These are phyloP conservation scores for Cecropterus lyciades DNA, from an alignment of 1,140 invertebrate genomes.

Conservation along the genomic window DNA sequence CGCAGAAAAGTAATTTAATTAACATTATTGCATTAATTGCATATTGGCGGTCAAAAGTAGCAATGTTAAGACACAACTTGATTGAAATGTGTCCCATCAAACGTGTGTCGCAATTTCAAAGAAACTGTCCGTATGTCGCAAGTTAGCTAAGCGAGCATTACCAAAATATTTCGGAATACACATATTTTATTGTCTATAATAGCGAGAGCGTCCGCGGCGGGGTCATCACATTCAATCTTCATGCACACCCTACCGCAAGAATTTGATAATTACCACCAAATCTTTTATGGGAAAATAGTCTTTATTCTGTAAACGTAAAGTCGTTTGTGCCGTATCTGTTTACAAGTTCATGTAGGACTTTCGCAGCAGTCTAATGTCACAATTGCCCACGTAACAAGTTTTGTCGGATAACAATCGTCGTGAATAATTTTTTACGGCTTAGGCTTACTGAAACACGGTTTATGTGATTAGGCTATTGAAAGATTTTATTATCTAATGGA, in stretches of 20 bases:
- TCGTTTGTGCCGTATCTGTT: background rate
- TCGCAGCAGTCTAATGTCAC: constrained; percentile 3
- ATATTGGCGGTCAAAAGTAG: background rate
- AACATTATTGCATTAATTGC: background rate
- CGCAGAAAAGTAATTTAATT: background rate
- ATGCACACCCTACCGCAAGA: constrained; percentile 3
- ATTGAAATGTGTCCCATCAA: constrained; percentile 14
- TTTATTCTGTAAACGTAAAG: background rate
- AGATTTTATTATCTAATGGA: too few species aligned
- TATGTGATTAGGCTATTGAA: background rate
- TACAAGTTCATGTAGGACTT: constrained; percentile 9
- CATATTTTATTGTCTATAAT: constrained; percentile 30
- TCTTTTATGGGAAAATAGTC: background rate
- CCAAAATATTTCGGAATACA: constrained; percentile 33
- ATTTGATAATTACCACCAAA: constrained; percentile 15
- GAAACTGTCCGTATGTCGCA: constrained; percentile 13
- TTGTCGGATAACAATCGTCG: constrained; percentile 17
- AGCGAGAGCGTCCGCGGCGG: constrained; percentile 21
- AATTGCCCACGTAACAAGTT: constrained; percentile 20
- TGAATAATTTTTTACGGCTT: constrained; percentile 12
- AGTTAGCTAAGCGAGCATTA: constrained; percentile 20
- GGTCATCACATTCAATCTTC: constrained; percentile 23
- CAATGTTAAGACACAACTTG: background rate
- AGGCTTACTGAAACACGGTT: background rate
- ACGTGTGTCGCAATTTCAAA: constrained; percentile 16